A percentile compares a stretch with the other conserved stretches of the same genome.
phyloP scores from a whole-genome alignment of 2,113 vertebrate genomes.

The Lophochroa leadbeateri region DNA sequence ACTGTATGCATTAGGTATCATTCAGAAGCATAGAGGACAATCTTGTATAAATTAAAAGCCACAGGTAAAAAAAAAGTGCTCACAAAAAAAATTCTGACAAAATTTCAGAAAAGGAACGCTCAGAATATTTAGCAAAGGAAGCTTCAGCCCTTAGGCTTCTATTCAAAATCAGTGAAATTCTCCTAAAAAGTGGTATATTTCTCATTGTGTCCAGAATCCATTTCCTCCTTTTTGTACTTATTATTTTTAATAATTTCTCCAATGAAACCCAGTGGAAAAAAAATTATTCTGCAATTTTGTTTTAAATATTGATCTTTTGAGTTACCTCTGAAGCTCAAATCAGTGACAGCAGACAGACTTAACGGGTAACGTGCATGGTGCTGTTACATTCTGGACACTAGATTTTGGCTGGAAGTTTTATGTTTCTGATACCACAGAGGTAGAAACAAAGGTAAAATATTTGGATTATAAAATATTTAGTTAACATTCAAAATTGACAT shows the following conservation, averaged over 20 bases:
- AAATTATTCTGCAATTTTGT: neutral
- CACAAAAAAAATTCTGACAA: neutral
- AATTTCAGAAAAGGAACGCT: neutral
- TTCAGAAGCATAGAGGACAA: slow-evolving; percentile 51
- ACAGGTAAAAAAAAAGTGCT: neutral
- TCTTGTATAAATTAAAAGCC: slow-evolving; percentile 48
- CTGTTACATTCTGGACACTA: neutral
- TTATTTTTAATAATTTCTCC: slow-evolving; percentile 14
- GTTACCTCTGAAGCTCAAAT: neutral
- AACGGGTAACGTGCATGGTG: neutral
- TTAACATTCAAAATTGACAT: slow-evolving; percentile 17
- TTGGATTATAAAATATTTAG: slow-evolving; percentile 21
- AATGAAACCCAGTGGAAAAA: neutral
- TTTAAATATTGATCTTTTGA: slow-evolving; percentile 11
- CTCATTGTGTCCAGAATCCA: neutral
- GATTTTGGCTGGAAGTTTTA: slow-evolving; percentile 9
- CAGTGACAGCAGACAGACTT: neutral
- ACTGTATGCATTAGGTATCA: slow-evolving; percentile 49
- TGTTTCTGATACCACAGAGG: neutral
- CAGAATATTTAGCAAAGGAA: neutral
- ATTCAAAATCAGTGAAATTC: neutral
- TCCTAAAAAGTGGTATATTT: neutral
- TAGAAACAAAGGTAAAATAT: slow-evolving; percentile 45
- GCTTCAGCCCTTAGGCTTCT: neutral
- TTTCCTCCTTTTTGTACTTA: neutral